These are phyloP conservation scores for Steinernema carpocapsae DNA, from an alignment of 2,888 invertebrate genomes.

Conservation along the genomic window DNA sequence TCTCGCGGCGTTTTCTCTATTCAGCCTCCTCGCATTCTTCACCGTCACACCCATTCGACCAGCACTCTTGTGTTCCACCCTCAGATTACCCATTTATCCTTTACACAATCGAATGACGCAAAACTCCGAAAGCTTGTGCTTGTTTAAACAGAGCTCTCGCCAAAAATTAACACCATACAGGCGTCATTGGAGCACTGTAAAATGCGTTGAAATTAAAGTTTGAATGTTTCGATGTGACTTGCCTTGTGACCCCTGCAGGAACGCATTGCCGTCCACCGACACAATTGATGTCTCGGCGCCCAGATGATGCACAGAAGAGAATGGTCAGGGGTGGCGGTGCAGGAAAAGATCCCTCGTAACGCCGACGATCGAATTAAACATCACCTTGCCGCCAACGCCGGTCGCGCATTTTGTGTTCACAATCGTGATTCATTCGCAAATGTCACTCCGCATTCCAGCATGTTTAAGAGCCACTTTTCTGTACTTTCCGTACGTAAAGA, in stretches of 20 bases:
- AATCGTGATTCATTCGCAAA: neutral
- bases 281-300: too few relatives aligned
- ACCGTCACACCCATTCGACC: conserved; percentile 28
- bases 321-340: neutral
- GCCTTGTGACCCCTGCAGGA: too few relatives aligned
- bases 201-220: too few relatives aligned
- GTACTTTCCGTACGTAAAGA: conserved; percentile 1
- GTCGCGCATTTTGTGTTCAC: neutral
- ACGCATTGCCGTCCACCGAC: too few relatives aligned
- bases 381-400: neutral
- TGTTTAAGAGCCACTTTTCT: neutral
- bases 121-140: neutral
- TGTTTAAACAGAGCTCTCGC: too few relatives aligned
- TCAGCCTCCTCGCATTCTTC: conserved; percentile 21
- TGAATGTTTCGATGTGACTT: too few relatives aligned
- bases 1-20: neutral
- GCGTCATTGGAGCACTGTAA: too few relatives aligned
- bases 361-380: neutral
- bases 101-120: neutral
- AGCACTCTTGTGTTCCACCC: conserved; percentile 6
- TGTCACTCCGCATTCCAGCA: neutral
- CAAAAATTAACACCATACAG: too few relatives aligned
- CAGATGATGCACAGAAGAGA: conserved; percentile 1
- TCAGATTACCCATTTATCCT: neutral
- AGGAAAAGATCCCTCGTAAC: neutral